A percentile compares a stretch with the other conserved stretches of the same genome.
phyloP scores from a whole-genome alignment of 2,113 vertebrate species.

The Dasyurus viverrinus region DNA sequence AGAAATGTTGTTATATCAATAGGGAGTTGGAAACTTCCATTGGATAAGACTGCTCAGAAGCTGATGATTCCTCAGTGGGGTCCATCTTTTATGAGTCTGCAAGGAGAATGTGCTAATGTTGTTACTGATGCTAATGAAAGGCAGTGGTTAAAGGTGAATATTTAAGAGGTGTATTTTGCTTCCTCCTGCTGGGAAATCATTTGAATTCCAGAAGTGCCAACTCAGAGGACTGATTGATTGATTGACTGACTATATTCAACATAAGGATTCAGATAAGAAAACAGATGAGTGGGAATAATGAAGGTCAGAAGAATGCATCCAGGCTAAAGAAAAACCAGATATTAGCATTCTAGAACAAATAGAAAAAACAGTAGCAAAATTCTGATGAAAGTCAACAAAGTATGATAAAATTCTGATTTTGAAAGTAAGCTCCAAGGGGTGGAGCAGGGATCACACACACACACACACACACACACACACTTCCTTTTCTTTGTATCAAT shows the following conservation, averaged over 20 bases:
- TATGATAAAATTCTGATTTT: not conserved
- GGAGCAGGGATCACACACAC: not conserved
- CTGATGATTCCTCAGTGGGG: not conserved
- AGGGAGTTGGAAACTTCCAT: conserved; percentile 12
- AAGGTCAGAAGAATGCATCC: not conserved
- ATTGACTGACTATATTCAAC: not conserved
- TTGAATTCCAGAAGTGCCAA: not conserved
- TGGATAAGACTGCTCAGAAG: not conserved
- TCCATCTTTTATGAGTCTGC: not conserved
- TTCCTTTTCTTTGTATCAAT: not conserved
- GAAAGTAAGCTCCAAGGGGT: not conserved
- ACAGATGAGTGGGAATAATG: not conserved
- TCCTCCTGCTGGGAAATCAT: not conserved
- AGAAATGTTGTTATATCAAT: not conserved
- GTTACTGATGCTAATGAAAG: not conserved
- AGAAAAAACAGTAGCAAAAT: not conserved
- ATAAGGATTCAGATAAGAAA: not conserved
- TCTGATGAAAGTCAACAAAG: not conserved
- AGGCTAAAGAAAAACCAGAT: not conserved
- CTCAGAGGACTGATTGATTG: not conserved
- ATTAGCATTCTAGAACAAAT: not conserved
- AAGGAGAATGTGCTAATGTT: not conserved
- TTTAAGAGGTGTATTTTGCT: not conserved
- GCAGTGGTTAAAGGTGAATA: not conserved
- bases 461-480: too few relatives aligned